A percentile compares a stretch with the other conserved stretches of the same genome.
Conservation (phyloP, 2,888 invertebrate genomes). For the Chirona hameri region DNA sequence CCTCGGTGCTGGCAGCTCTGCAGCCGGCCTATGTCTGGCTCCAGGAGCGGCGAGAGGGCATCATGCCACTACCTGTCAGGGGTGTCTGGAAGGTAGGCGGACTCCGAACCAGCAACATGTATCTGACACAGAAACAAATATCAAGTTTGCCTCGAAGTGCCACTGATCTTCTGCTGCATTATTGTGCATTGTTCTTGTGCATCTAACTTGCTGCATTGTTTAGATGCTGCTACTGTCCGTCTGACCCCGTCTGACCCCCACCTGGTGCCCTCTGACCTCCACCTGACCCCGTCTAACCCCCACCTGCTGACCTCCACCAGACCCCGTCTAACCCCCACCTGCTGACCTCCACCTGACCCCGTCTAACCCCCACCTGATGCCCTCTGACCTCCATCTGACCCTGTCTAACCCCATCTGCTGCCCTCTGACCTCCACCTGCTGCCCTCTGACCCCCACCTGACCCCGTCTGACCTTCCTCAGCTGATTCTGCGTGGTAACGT, state of each 20-base stretch:
- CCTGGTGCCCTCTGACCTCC: neutral
- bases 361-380: neutral
- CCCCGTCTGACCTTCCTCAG: slow-evolving; percentile 32
- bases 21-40: slow-evolving; percentile 54
- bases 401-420: neutral
- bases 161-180: too few species aligned
- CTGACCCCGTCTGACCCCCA: neutral
- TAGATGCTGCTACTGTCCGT: too few species aligned
- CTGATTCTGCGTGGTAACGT: slow-evolving; percentile 39
- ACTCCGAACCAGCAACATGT: too few species aligned
- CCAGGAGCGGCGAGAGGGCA: slow-evolving; percentile 57
- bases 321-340: neutral
- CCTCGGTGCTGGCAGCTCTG: neutral
- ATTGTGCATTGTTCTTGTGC: too few species aligned
- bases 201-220: too few species aligned
- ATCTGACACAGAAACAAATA: too few species aligned
- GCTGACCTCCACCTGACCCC: neutral
- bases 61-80: slow-evolving; percentile 65
- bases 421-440: neutral
- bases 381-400: neutral
- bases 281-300: neutral
- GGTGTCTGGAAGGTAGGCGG: slow-evolving; percentile 65
- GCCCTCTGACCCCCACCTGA: neutral
- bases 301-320: neutral
- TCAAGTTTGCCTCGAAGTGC: too few species aligned